Evolutionary conservation across 2,113 vertebrate genomes (phyloP), one percentile per base, ranked within the genome.

Genomic region (Amphilophus citrinellus): DNA sequence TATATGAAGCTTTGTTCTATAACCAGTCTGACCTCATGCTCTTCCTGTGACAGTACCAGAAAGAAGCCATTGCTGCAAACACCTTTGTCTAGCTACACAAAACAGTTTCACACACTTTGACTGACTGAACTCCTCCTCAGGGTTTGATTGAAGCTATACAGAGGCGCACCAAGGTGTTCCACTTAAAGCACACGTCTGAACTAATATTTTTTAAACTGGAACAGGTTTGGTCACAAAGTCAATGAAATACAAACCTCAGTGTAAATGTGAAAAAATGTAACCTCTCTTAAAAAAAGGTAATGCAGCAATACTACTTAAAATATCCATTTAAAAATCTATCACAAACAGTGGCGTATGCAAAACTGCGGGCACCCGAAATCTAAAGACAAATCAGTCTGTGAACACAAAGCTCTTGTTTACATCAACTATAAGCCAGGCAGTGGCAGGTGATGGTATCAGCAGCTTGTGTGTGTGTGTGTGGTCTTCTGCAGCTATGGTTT

Each of bases 131-230:
- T 47, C 14, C 44, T 15, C 14, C 35, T 35, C 35, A 7, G 35
- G 35, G 35, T 35, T n/a, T 37, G 11, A 57, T 11, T 57, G 1
- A 76, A 58, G 32, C 15, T 10, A 14, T 17, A 6, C 65, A 18
- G 42, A 71, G 24, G 42, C 7, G 65, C 42, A 50, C 65, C 15
- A 30, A 11, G 24, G 30, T 71, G 44, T 71, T 71, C 3, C 44
- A 71, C 11, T 44, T 44, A 44, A 42, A 3, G 42, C 24, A 71
- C 0, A 42, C 0, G 2, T 0, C 0, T 47, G 17, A 47, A 5
- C 5, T 22, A 35, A 7, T 68, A 42, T 0, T 39, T 39, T 8
- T 39, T 10, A 39, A 39, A 35, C 6, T 35, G 35, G 35, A 35
- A 35, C 11, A 44, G 3, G 11, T 44, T 5, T 44, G 42, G 11